Evolutionary conservation across 2,113 vertebrate species (phyloP).

Genomic region (Istiophorus platypterus): DNA sequence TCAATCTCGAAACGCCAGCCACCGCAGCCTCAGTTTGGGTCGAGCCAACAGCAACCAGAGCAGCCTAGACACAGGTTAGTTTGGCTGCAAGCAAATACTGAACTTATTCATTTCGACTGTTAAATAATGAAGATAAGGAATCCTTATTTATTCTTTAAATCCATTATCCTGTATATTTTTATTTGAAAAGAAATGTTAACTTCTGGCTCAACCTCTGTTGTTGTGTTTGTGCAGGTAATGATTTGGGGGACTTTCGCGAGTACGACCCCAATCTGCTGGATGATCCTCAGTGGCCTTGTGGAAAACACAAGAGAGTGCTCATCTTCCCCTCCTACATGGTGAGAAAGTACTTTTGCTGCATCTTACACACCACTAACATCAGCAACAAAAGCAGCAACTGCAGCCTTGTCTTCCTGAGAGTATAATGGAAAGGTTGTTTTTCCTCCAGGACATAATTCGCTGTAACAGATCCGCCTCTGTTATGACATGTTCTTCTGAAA

Average conservation of each 20-base stretch:
- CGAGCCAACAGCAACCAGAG: constrained; percentile 97
- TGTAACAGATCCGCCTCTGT: constrained; percentile 18
- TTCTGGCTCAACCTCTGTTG: constrained; percentile 26
- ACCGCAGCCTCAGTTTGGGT: constrained; percentile 94
- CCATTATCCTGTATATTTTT: not conserved
- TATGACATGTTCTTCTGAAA: constrained; percentile 21
- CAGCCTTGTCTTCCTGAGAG: constrained; percentile 55
- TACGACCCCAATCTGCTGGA: constrained; percentile 98
- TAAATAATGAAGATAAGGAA: too few relatives aligned
- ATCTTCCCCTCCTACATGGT: constrained; percentile 99
- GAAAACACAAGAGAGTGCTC: constrained; percentile 97
- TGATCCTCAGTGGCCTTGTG: constrained; percentile 99
- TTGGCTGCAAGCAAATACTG: not conserved
- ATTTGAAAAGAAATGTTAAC: not conserved
- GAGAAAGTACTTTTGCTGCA: constrained; percentile 61
- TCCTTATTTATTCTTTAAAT: too few relatives aligned
- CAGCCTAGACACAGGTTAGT: constrained; percentile 94
- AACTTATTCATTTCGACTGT: not conserved
- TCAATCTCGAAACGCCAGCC: constrained; percentile 94
- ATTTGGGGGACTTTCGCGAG: constrained; percentile 91
- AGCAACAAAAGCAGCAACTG: constrained; percentile 6
- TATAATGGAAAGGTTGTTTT: constrained; percentile 29
- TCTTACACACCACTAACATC: not conserved
- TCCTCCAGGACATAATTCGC: not conserved
- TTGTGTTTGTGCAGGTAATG: constrained; percentile 87